Conservation (phyloP, 2,797 vertebrate genomes). For the Rhynchonycteris naso region DNA sequence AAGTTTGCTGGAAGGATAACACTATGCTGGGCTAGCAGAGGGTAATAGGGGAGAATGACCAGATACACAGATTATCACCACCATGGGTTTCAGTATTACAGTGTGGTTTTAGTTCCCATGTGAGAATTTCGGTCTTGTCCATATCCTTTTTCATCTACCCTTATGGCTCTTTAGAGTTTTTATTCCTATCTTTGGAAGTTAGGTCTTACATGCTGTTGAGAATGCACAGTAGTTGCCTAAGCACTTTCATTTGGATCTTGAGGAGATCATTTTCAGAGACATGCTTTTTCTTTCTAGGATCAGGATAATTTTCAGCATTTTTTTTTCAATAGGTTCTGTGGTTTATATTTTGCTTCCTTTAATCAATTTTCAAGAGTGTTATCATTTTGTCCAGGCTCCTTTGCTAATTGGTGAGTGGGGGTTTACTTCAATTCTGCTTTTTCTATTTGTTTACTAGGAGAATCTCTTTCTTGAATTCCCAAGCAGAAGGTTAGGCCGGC, state of each 20-base stretch:
- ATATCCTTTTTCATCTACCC: neutral
- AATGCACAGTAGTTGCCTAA: neutral
- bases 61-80: neutral
- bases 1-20: neutral
- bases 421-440: neutral
- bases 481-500: neutral
- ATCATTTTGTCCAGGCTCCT: neutral
- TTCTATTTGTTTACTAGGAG: neutral
- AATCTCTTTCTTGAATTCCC: neutral
- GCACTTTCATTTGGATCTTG: neutral
- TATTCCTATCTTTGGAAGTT: neutral
- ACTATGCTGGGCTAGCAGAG: fast-evolving
- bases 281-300: slow-evolving; percentile 9
- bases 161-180: neutral
- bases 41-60: neutral
- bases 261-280: neutral
- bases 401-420: neutral
- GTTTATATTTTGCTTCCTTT: slow-evolving; percentile 1
- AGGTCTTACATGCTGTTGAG: neutral
- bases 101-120: neutral
- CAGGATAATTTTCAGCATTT: neutral
- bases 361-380: neutral
- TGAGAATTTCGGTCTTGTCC: neutral
- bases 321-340: neutral
- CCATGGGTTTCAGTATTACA: neutral